Evolutionary conservation across 2,888 invertebrate genomes (phyloP).

Genomic region (Apotomis turbidana): DNA sequence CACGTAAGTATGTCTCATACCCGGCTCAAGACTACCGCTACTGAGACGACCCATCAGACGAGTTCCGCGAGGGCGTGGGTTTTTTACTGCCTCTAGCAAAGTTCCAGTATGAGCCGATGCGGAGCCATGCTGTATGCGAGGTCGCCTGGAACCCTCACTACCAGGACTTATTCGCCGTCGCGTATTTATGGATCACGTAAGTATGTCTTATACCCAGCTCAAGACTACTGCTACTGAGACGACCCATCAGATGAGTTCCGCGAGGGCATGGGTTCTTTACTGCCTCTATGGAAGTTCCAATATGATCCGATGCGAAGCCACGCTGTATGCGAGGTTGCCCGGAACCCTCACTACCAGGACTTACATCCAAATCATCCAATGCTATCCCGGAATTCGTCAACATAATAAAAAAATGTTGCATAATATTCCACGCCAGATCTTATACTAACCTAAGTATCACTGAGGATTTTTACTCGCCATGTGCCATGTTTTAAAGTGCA

Average conservation of each 20-base stretch:
- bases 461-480: no score
- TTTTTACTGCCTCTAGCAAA: slow-evolving; percentile 97
- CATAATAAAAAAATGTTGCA: no score
- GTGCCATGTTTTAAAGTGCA: no score
- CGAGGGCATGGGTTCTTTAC: slow-evolving; percentile 94
- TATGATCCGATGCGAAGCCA: slow-evolving; percentile 93
- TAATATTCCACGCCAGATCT: no score
- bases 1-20: slow-evolving; percentile 84
- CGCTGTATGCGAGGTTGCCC: slow-evolving; percentile 93
- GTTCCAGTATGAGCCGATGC: slow-evolving; percentile 92
- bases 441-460: no score
- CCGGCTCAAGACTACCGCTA: slow-evolving; percentile 93
- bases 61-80: slow-evolving; percentile 96
- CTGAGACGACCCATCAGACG: slow-evolving; percentile 98
- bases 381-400: no score
- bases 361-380: no score
- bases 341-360: slow-evolving; percentile 95
- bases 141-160: slow-evolving; percentile 95
- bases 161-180: slow-evolving; percentile 95
- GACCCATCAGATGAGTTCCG: slow-evolving; percentile 98
- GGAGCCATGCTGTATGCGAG: slow-evolving; percentile 93
- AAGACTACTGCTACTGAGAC: slow-evolving; percentile 98
- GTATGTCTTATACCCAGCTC: slow-evolving; percentile 70
- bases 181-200: slow-evolving; percentile 96
- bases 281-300: slow-evolving; percentile 88